Evolutionary conservation across 2,113 vertebrate genomes (phyloP).

Genomic region (Nothocercus julius): DNA sequence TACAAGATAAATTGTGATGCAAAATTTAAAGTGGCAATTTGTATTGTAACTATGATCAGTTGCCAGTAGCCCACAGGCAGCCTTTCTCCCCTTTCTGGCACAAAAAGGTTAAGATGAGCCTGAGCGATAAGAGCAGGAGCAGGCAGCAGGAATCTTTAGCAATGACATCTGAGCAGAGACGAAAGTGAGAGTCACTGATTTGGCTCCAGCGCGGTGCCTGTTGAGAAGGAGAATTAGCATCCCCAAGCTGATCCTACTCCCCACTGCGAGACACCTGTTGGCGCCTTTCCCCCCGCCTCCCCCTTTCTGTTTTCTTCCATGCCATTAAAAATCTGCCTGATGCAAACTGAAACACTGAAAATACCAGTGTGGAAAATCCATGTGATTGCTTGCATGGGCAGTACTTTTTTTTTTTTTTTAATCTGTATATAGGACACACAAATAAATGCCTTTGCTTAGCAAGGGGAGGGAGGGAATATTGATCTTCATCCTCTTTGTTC

Average conservation of each 20-base stretch:
- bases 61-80: slow-evolving; percentile 37
- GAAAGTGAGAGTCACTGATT: slow-evolving; percentile 39
- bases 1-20: not conserved
- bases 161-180: not conserved
- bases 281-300: not conserved
- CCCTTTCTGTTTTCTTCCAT: not conserved
- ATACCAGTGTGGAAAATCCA: not conserved
- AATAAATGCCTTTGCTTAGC: not conserved
- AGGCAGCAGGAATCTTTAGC: slow-evolving; percentile 46
- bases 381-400: slow-evolving; percentile 25
- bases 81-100: slow-evolving; percentile 46
- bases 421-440: not conserved
- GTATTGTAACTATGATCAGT: not conserved
- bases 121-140: slow-evolving; percentile 1
- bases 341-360: not conserved
- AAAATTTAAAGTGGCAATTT: not conserved
- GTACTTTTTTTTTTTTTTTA: not conserved
- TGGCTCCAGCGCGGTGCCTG: slow-evolving; percentile 23
- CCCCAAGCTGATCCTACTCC: slow-evolving; percentile 36
- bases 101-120: slow-evolving; percentile 51
- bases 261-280: slow-evolving; percentile 36
- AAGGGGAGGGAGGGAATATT: not conserved
- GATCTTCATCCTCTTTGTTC: not conserved
- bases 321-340: slow-evolving; percentile 22
- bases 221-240: slow-evolving; percentile 60